Base-by-base conservation (phyloP, 2,888 invertebrate genomes). In the Chironomus tentans region DNA sequence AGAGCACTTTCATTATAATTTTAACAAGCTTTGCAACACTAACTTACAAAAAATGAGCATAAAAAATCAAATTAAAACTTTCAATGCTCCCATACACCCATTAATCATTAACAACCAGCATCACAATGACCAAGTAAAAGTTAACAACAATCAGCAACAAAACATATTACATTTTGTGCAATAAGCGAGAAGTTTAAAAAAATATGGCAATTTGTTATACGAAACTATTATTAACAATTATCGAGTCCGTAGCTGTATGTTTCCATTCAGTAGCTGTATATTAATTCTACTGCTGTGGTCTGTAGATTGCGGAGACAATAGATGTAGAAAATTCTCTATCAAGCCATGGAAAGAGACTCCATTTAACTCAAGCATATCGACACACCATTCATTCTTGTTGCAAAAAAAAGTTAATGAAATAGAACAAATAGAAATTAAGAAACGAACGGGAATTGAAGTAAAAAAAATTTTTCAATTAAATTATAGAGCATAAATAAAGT, bases 151-250 rank as follows among this genome's bases (percentile, higher is more conserved):
- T 38, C 38, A 38, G 38, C 10, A 38, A 38, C 38, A 38, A 38
- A 38, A 38, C 38, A 38, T 38, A 38, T 38, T 38, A 38, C 38
- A 38, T 2, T 38, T 38, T 65, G 62, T 10, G 21, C 65, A 65
- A 22, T 65, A 10, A 10, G 24, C 13, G 18, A 62, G 6, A 21
- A 21, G 62, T 10, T 48, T 48, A n/a, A 13, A 22, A 62, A 62
- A 18, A 62, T 46, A 48, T 46, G 62, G 74, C 74, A 74, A 74
- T 74, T 74, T 74, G 74, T 74, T 74, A 74, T 18, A 21, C 28
- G 68, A 74, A 74, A 65, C 74, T 68, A 71, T 71, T 71, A 71
- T 71, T 71, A 50, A 21, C 74, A 74, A 74, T 74, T 74, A 74
- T 68, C 6, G 61, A 22, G 56, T 56, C n/a, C 15, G 56, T 56